These are phyloP conservation scores for Henicopernis longicauda DNA, from an alignment of 2,113 vertebrate species.

Conservation along the genomic window DNA sequence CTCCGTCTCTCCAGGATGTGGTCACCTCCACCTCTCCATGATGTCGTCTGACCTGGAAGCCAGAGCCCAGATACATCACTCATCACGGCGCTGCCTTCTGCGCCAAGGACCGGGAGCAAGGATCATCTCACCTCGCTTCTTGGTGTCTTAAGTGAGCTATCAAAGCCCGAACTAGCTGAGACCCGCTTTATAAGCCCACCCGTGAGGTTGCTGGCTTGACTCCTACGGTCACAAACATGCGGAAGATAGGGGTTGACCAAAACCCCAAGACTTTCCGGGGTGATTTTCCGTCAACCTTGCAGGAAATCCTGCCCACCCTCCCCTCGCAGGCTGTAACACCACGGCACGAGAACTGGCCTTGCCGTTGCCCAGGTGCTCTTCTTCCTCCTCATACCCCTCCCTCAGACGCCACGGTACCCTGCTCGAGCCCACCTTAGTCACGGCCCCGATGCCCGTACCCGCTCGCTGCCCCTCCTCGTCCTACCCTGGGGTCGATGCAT, in stretches of 20 bases:
- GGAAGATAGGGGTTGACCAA: neutral
- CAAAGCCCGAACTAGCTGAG: neutral
- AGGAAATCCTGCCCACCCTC: neutral
- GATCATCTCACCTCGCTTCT: neutral
- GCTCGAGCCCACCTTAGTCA: neutral
- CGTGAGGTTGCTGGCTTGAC: fast-evolving
- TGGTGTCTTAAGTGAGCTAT: neutral
- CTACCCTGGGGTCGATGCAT: neutral
- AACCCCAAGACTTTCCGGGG: neutral
- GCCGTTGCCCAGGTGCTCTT: neutral
- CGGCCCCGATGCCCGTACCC: neutral
- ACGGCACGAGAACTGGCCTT: neutral
- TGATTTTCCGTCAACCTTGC: neutral
- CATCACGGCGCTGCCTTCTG: fast-evolving
- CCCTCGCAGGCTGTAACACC: neutral
- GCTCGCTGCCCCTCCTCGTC: neutral
- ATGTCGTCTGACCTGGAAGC: neutral
- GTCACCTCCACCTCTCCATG: neutral
- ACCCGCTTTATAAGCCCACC: too few relatives aligned
- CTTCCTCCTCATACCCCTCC: neutral
- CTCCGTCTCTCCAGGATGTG: neutral
- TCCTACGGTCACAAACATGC: fast-evolving
- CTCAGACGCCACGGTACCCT: fast-evolving
- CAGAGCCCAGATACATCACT: fast-evolving
- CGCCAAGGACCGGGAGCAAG: neutral